Percentiles rank a stretch among this genome's conserved stretches.
Conservation (phyloP, 2,888 invertebrate species). For the Helobdella robusta region DNA sequence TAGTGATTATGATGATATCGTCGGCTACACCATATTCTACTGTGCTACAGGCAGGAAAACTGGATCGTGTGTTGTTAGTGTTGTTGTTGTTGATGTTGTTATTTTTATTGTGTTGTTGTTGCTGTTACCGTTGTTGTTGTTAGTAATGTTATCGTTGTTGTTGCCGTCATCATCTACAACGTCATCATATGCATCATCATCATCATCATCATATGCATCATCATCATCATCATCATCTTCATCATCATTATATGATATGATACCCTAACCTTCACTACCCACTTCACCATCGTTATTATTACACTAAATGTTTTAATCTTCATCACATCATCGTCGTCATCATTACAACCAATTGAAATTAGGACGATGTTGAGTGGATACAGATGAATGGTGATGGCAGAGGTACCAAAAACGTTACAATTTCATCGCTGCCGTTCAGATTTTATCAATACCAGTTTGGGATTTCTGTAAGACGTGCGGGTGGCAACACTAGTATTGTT, state of each 20-base stretch:
- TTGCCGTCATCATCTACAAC: not conserved
- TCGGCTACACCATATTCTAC: too few species aligned
- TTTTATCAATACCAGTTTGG: constrained; percentile 9
- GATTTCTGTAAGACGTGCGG: not conserved
- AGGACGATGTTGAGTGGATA: constrained; percentile 4
- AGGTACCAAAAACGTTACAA: not conserved
- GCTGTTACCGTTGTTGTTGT: not conserved
- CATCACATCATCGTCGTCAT: too few species aligned
- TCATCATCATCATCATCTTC: not conserved
- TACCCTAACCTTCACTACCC: too few species aligned
- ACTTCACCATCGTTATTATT: too few species aligned
- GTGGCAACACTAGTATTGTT: not conserved
- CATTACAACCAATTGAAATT: not conserved
- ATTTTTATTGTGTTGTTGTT: not conserved
- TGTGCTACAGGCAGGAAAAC: too few species aligned
- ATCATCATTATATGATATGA: not conserved
- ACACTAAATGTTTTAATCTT: too few species aligned
- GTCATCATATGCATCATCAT: not conserved
- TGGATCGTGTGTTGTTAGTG: too few species aligned
- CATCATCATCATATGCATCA: not conserved
- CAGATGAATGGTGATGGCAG: not conserved
- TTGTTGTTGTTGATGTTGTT: not conserved
- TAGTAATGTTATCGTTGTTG: not conserved
- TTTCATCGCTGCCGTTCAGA: not conserved
- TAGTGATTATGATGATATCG: too few species aligned